Conservation (phyloP, 2,113 vertebrate species). For the Thamnaconus septentrionalis region DNA sequence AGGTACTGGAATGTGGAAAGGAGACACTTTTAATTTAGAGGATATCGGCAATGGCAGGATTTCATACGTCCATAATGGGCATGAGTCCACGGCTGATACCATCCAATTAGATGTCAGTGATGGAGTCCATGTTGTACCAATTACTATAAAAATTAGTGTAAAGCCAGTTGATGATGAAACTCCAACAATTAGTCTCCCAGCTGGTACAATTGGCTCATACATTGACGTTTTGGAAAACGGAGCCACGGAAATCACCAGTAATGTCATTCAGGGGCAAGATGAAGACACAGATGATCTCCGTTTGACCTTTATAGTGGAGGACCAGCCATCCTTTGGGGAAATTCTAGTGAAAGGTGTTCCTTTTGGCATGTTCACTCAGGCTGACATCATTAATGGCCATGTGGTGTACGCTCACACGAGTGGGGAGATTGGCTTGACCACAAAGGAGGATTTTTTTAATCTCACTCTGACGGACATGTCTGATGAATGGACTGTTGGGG, state of each 20-base stretch:
- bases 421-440: constrained; percentile 87
- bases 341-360: constrained; percentile 85
- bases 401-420: constrained; percentile 89
- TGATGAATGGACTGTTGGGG: constrained; percentile 86
- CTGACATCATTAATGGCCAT: constrained; percentile 86
- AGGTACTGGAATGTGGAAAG: constrained; percentile 77
- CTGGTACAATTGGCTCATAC: constrained; percentile 87
- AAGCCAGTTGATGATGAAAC: constrained; percentile 82
- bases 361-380: constrained; percentile 85
- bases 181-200: constrained; percentile 78
- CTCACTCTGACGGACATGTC: constrained; percentile 89
- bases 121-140: constrained; percentile 86
- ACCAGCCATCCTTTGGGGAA: constrained; percentile 82
- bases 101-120: constrained; percentile 91
- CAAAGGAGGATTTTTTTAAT: constrained; percentile 88
- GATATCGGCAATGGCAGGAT: constrained; percentile 84
- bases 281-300: constrained; percentile 88
- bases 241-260: constrained; percentile 88
- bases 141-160: constrained; percentile 84
- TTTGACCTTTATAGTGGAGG: constrained; percentile 89
- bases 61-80: constrained; percentile 84
- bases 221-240: constrained; percentile 91
- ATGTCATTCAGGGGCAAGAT: constrained; percentile 84
- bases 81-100: constrained; percentile 79
- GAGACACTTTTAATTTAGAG: constrained; percentile 80